phyloP scores from a whole-genome alignment of 2,797 vertebrate genomes.

The Sebastes taczanowskii region DNA sequence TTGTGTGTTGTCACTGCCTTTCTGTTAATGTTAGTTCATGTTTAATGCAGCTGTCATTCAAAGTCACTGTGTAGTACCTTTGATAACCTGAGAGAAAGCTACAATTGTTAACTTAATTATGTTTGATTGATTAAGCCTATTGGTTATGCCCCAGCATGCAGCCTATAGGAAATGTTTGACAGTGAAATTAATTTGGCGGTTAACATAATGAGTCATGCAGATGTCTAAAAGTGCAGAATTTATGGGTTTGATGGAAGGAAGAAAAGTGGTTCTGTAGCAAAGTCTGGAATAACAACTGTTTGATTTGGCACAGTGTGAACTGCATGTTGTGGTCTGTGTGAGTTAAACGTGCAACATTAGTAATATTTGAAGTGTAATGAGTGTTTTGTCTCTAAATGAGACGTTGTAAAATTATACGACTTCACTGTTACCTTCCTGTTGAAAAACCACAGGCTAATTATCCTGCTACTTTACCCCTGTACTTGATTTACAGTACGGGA shows the following conservation, averaged over 20 bases:
- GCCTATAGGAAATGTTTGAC: slow-evolving; percentile 13
- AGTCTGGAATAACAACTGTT: not conserved
- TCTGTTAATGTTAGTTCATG: not conserved
- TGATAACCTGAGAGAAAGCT: slow-evolving; percentile 2
- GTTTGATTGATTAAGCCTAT: slow-evolving; percentile 1
- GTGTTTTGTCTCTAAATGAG: slow-evolving; percentile 18
- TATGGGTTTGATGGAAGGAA: not conserved
- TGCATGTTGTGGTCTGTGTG: not conserved
- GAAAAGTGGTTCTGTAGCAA: not conserved
- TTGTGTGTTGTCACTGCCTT: not conserved
- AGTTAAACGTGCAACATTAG: not conserved
- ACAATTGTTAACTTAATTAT: slow-evolving; percentile 1
- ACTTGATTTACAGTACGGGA: slow-evolving; percentile 5
- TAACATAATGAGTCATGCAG: slow-evolving; percentile 12
- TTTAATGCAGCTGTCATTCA: not conserved
- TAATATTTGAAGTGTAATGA: slow-evolving; percentile 8
- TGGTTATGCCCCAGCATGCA: not conserved
- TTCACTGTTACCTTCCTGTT: not conserved
- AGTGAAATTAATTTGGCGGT: slow-evolving; percentile 19
- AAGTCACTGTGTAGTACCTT: not conserved
- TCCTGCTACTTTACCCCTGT: not conserved
- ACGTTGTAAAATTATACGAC: slow-evolving; percentile 14
- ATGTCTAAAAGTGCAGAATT: not conserved
- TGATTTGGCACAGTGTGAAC: not conserved
- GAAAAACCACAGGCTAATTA: slow-evolving; percentile 22